Evolutionary conservation across 2,888 invertebrate genomes (phyloP).

Genomic region (Cyclophora albipunctata): DNA sequence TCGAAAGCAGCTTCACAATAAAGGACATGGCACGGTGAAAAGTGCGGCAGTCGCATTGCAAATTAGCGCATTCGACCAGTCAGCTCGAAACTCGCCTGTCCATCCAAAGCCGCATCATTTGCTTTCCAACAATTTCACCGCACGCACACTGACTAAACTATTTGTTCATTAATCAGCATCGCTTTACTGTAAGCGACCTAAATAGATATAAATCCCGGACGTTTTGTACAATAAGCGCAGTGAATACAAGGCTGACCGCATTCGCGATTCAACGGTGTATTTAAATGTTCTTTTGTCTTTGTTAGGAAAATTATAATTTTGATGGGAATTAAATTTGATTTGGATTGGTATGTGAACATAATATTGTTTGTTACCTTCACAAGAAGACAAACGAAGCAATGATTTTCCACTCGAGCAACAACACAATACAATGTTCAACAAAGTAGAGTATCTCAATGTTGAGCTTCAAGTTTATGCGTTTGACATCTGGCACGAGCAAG

Average conservation of each 20-base stretch:
- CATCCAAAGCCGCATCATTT: conserved; percentile 49
- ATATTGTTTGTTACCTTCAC: no score
- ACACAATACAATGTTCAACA: conserved; percentile 15
- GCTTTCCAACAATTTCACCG: conserved; percentile 37
- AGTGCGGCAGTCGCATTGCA: conserved; percentile 48
- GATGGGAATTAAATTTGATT: no score
- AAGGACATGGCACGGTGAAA: conserved; percentile 34
- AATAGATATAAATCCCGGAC: conserved; percentile 23
- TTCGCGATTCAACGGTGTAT: neutral
- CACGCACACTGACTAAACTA: conserved; percentile 26
- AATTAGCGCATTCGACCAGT: conserved; percentile 55
- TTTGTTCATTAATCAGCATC: conserved; percentile 35
- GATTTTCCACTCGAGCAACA: conserved; percentile 12
- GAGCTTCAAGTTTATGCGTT: conserved; percentile 26
- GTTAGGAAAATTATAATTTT: no score
- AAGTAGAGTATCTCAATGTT: conserved; percentile 22
- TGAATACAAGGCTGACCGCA: neutral
- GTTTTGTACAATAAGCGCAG: conserved; percentile 11
- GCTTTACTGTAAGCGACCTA: conserved; percentile 26
- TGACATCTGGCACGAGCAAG: conserved; percentile 34
- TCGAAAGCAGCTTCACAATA: conserved; percentile 40
- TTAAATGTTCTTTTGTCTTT: no score
- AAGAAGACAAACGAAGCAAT: conserved; percentile 2
- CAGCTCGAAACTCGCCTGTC: conserved; percentile 43
- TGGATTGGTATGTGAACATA: no score